Evolutionary conservation across 2,797 vertebrate genomes (phyloP), one percentile per base, ranked within the genome.

Genomic region (Percopsis omiscomaycus): DNA sequence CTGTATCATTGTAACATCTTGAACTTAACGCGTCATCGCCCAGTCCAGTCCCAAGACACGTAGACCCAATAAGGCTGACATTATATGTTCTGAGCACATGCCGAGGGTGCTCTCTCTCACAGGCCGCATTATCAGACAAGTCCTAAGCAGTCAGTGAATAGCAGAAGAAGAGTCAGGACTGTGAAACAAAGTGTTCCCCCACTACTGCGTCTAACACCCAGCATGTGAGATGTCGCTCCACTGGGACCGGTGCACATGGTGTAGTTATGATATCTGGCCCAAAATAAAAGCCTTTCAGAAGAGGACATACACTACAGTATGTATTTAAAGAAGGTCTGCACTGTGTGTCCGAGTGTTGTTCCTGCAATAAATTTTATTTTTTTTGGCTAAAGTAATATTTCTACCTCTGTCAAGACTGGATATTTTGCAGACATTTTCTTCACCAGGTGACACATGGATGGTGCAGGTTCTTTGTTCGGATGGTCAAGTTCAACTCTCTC

Each of bases 231-330:
- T 4, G 16, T 4, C 50, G 50, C 72, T 16, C 54, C 62, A 29
- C 65, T 22, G 79, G 64, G 73, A 61, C 55, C 4, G 9, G 60
- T 61, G 64, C 48, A 82, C 71, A 84, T 68, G 68, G 68, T 83
- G 85, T 84, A 81, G 52, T 88, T 84, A 78, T 75, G 63, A 84
- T 57, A 76, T 85, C 81, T 80, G 84, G 87, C 73, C 84, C 86
- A 84, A 82, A 91, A 92, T 91, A 92, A 92, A 91, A 82, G 4
- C 14, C 12, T 89, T 91, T 91, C 88, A 81, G 80, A 86, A 89
- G 61, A 48, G 57, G 87, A 75, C 27, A 10, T 0, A 30, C 13
- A 13, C 47, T 15, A 13, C 12, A 48, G 12, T 27, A 8, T n/a
- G 9, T 50, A 59, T 59, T 79, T 44, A 0, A 57, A 52, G 6